phyloP scores from a whole-genome alignment of 2,888 invertebrate genomes.

The Rhingia campestris region DNA sequence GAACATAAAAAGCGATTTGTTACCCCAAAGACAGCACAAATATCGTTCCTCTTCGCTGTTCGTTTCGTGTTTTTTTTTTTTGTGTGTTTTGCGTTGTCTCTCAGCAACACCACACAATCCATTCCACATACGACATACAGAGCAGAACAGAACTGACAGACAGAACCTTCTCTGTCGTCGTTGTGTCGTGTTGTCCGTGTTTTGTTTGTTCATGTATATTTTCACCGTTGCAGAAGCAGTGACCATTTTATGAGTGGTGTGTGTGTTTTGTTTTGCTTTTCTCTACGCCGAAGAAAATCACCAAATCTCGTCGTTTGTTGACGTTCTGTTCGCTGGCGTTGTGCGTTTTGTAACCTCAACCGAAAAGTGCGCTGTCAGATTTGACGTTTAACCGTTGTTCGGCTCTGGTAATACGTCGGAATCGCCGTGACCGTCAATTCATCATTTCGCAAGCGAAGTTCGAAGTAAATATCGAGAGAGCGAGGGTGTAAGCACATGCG shows the following conservation, averaged over 20 bases:
- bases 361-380: not conserved
- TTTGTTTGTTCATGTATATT: not conserved
- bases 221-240: not conserved
- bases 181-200: slow-evolving; percentile 45
- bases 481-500: not conserved
- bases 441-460: slow-evolving; percentile 33
- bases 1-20: slow-evolving; percentile 31
- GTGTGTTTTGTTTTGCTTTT: slow-evolving; percentile 13
- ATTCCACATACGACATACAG: slow-evolving; percentile 7
- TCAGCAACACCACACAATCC: slow-evolving; percentile 36
- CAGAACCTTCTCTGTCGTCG: slow-evolving; percentile 47
- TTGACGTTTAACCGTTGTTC: no score
- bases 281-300: not conserved
- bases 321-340: not conserved
- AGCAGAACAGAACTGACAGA: not conserved
- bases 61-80: slow-evolving; percentile 20
- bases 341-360: no score
- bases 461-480: slow-evolving; percentile 7
- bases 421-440: not conserved
- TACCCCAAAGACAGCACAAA: slow-evolving; percentile 15
- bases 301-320: not conserved
- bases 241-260: slow-evolving; percentile 40
- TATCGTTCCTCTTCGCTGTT: slow-evolving; percentile 13
- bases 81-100: slow-evolving; percentile 32
- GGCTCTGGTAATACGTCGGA: no score